Conservation (phyloP, 1,140 invertebrate genomes). For the Tenebrio molitor region DNA sequence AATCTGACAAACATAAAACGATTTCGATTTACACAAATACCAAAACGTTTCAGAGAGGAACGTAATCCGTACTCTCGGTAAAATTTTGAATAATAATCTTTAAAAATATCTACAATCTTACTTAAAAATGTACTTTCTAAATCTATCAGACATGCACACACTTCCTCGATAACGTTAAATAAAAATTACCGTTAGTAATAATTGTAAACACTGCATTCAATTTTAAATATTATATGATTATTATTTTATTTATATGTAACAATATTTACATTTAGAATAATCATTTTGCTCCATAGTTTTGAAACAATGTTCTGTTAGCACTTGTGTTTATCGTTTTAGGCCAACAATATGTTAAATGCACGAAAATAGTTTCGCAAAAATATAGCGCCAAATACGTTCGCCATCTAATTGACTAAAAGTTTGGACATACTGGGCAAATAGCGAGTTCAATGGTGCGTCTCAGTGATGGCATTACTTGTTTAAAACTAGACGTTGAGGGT, state of each 20-base stretch:
- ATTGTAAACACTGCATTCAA: slow-evolving; percentile 57
- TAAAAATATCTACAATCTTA: slow-evolving; percentile 58
- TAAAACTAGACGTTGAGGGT: slow-evolving; percentile 30
- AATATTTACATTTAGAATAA: slow-evolving; percentile 68
- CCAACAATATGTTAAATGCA: slow-evolving; percentile 51
- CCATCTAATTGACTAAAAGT: slow-evolving; percentile 58
- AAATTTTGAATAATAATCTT: slow-evolving; percentile 62
- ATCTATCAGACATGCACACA: slow-evolving; percentile 56
- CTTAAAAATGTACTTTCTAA: slow-evolving; percentile 50
- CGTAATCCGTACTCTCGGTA: slow-evolving; percentile 64
- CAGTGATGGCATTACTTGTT: slow-evolving; percentile 29
- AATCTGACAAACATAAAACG: slow-evolving; percentile 46
- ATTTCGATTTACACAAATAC: slow-evolving; percentile 50
- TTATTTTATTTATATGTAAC: slow-evolving; percentile 64
- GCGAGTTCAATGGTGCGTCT: slow-evolving; percentile 38
- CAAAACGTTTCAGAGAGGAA: slow-evolving; percentile 61
- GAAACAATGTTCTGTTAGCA: slow-evolving; percentile 55
- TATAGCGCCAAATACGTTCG: slow-evolving; percentile 52
- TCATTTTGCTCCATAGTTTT: slow-evolving; percentile 64
- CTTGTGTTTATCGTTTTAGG: slow-evolving; percentile 56
- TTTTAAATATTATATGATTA: slow-evolving; percentile 60
- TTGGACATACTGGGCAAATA: slow-evolving; percentile 53
- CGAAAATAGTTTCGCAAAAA: slow-evolving; percentile 47
- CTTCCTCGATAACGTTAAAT: slow-evolving; percentile 51
- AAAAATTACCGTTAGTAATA: slow-evolving; percentile 51